Evolutionary conservation across 1,140 invertebrate species (phyloP), one percentile per base, ranked within the genome.

Genomic region (Nephila pilipes): DNA sequence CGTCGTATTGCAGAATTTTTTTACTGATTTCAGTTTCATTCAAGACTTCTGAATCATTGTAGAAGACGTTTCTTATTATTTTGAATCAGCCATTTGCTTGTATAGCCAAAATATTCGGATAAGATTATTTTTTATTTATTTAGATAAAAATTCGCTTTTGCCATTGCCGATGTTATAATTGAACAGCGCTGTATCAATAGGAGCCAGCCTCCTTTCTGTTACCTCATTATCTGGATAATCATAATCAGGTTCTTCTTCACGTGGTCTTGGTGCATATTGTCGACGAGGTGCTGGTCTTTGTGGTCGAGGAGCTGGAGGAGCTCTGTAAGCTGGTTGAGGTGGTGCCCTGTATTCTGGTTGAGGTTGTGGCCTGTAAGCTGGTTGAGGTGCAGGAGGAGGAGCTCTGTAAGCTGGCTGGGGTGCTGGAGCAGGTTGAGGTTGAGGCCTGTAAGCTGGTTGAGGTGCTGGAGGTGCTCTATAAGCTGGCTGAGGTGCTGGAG

Each of bases 161-260:
- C 25, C 83, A 20, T 54, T 87, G 12, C 91, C 91, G 12, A 93
- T 93, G 20, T 93, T 93, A n/a, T 93, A 93, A 54, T 93, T 93
- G 29, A 93, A 87, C 0, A 93, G 55, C 25, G 83, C 22, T 29
- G 91, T 93, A 32, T 93, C 91, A 16, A 93, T 25, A 18, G 85
- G 83, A 16, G 22, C 91, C 0, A 93, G 4, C n/a, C 91, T 32
- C 32, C 91, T 93, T 25, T 93, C 91, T 25, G 25, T 60, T 20
- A 93, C 80, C 12, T 93, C 91, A 58, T 93, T 93, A 1, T 87
- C 81, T 4, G 91, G 91, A 18, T 93, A 75, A 46, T 93, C 91
- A 58, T 93, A 93, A 29, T 93, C 91, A 6, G 60, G 65, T 58
- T 85, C 60, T 3, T 55, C 63, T 14, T 93, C 83, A 29, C 10